These are phyloP conservation scores for Tragelaphus buxtoni DNA, from an alignment of 2,113 vertebrate genomes.

Conservation along the genomic window DNA sequence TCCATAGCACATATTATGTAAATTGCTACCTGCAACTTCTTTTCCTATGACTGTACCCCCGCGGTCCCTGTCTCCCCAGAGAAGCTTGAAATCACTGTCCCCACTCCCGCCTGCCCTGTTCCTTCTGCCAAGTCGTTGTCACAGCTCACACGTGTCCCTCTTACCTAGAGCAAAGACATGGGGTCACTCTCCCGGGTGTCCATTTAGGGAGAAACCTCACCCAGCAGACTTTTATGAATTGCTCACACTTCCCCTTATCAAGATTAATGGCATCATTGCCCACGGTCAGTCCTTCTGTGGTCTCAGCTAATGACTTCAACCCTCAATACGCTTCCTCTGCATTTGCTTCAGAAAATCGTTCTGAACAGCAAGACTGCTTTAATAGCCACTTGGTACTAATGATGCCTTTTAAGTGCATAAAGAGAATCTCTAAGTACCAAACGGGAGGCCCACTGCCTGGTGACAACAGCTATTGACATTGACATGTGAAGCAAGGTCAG, in stretches of 20 bases:
- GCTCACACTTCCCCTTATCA: constrained; percentile 71
- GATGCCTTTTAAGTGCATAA: constrained; percentile 73
- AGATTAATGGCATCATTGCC: constrained; percentile 72
- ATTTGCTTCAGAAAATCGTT: constrained; percentile 67
- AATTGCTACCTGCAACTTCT: neutral
- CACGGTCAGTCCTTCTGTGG: constrained; percentile 69
- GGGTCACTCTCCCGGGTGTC: constrained; percentile 44
- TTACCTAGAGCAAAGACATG: constrained; percentile 20
- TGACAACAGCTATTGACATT: constrained; percentile 65
- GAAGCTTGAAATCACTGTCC: neutral
- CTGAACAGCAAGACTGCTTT: constrained; percentile 70
- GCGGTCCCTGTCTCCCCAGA: neutral
- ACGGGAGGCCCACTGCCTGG: constrained; percentile 33
- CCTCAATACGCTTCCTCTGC: constrained; percentile 65
- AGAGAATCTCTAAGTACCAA: constrained; percentile 67
- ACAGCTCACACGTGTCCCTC: neutral
- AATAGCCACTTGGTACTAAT: constrained; percentile 77
- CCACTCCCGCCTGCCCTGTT: neutral
- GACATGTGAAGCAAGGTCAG: constrained; percentile 48
- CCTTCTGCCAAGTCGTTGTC: neutral
- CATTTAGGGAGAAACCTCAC: constrained; percentile 64
- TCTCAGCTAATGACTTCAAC: constrained; percentile 72
- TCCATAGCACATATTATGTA: neutral
- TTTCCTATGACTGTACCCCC: neutral
- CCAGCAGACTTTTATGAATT: constrained; percentile 63